These are phyloP conservation scores for Lamprologus callipterus DNA, from an alignment of 2,113 vertebrate genomes.

Conservation along the genomic window DNA sequence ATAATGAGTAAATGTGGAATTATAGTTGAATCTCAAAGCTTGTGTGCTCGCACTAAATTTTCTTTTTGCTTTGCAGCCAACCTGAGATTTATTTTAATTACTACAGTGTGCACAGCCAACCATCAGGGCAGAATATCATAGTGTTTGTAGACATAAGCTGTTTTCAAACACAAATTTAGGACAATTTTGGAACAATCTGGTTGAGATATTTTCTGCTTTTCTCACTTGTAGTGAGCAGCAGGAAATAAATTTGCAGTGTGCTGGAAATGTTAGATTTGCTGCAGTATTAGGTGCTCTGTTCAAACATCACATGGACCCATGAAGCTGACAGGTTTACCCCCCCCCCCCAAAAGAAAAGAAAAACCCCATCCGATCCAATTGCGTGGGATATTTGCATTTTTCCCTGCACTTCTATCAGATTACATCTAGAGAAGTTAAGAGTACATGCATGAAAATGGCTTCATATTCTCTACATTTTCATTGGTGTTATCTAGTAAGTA, in stretches of 20 bases:
- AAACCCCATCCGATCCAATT: background rate
- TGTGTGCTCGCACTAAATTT: background rate
- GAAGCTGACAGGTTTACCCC: background rate
- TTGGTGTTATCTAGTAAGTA: background rate
- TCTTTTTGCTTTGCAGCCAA: background rate
- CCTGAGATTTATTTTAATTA: background rate
- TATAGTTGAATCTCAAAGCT: background rate
- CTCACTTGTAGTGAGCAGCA: background rate
- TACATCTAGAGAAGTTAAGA: background rate
- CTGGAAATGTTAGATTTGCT: background rate
- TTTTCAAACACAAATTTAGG: background rate
- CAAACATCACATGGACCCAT: background rate
- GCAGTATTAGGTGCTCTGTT: background rate
- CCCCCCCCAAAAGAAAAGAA: fast-evolving
- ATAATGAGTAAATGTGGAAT: background rate
- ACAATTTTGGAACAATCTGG: background rate
- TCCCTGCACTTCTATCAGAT: background rate
- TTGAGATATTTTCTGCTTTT: background rate
- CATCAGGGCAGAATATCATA: background rate
- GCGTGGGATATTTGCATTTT: background rate
- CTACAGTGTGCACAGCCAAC: background rate
- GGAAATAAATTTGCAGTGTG: background rate
- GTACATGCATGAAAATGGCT: background rate
- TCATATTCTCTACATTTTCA: background rate
- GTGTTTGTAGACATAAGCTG: background rate